Base-by-base conservation (phyloP, 1,140 invertebrate species). In the Limonius californicus region DNA sequence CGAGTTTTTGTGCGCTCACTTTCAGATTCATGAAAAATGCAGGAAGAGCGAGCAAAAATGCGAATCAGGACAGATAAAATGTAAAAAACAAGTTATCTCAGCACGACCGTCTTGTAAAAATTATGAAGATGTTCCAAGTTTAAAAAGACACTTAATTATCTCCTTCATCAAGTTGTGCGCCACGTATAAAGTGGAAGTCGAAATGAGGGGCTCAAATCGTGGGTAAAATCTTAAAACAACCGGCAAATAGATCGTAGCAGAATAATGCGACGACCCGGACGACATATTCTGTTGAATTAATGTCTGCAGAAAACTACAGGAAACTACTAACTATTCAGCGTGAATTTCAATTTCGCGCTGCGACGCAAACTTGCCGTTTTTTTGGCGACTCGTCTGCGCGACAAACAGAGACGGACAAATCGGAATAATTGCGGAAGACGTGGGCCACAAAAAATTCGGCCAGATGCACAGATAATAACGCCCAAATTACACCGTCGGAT, bases 101-200 rank as follows among this genome's bases (percentile, higher is more conserved):
- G 18, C 39, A 30, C 32, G 14, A 42, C 54, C 59, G 59, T 61
- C 59, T 55, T 55, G 59, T 53, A 59, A 59, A 60, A 61, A 61
- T 55, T 55, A 61, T 61, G 54, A 61, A 61, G 59, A 61, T 61
- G 59, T 61, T 61, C 43, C 59, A 55, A 55, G 53, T 54, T 61
- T 61, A 43, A 61, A 50, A 60, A 50, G 50, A 61, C 27, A 50
- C 59, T 61, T 61, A 61, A 61, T 61, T 61, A 61, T 61, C 59
- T 61, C 59, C 43, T 55, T 61, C 59, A 61, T 61, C 59, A 61
- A 53, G 45, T 60, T 45, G 12, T 21, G 50, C 50, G 59, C 54
- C 59, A 61, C 59, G 59, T 55, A 54, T 18, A 61, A 55, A 42
- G 32, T 61, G 45, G 45, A 55, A 61, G 30, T 32, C 42, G n/a